A percentile compares a stretch with the other conserved stretches of the same genome.
phyloP scores from a whole-genome alignment of 2,888 invertebrate genomes.

The Aromia moschata region DNA sequence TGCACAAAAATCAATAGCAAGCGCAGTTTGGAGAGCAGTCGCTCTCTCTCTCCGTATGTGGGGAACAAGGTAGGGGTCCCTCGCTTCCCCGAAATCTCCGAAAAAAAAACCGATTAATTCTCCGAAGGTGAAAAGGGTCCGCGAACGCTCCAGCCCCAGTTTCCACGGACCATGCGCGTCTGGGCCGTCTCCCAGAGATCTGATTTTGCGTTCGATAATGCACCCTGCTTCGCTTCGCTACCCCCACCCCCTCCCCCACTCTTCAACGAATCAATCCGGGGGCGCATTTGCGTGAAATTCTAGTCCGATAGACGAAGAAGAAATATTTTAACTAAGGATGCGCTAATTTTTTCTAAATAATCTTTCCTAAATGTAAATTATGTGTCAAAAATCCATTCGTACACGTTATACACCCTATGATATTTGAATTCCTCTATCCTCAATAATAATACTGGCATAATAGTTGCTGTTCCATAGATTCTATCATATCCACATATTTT shows the following conservation, averaged over 20 bases:
- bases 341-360: no score
- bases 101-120: constrained; percentile 1
- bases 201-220: constrained; percentile 40
- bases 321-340: not conserved
- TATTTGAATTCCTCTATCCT: no score
- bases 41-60: not conserved
- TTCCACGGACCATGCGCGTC: constrained; percentile 31
- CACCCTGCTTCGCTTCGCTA: constrained; percentile 28
- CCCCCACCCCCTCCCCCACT: no score
- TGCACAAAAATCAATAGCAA: not conserved
- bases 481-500: not conserved
- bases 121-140: constrained; percentile 15
- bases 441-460: not conserved
- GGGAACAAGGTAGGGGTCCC: not conserved
- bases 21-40: not conserved
- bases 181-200: constrained; percentile 30
- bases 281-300: constrained; percentile 12
- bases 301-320: not conserved
- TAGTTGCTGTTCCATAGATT: not conserved
- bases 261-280: constrained; percentile 12
- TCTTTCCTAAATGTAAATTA: no score
- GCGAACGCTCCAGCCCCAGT: constrained; percentile 14
- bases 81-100: constrained; percentile 2
- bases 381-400: no score
- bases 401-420: no score